A percentile compares a stretch with the other conserved stretches of the same genome.
Conservation (phyloP, 2,888 invertebrate species). For the Gerris lacustris region DNA sequence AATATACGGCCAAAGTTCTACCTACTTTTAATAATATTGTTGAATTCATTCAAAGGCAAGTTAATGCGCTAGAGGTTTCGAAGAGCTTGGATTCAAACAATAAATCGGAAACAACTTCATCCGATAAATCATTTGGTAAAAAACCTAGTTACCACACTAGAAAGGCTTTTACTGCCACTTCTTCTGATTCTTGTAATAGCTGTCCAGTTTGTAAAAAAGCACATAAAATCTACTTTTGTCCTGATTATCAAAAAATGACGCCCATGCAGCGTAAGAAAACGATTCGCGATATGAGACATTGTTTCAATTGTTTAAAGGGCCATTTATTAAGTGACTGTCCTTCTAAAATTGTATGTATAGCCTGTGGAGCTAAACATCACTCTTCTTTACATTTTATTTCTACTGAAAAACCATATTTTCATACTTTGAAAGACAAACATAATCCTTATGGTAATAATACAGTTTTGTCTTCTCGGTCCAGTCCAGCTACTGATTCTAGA, state of each 20-base stretch:
- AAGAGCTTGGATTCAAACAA: neutral
- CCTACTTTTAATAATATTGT: neutral
- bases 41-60: neutral
- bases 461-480: neutral
- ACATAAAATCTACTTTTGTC: neutral
- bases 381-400: neutral
- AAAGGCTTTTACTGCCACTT: no score
- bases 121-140: no score
- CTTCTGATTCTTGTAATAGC: no score
- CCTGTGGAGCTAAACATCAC: neutral
- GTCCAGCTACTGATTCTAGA: neutral
- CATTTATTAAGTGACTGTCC: neutral
- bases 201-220: neutral
- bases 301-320: neutral
- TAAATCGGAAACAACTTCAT: neutral
- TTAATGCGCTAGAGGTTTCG: neutral
- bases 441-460: no score
- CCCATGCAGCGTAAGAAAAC: neutral
- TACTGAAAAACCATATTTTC: neutral
- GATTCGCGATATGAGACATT: neutral
- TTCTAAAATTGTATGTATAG: neutral
- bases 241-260: neutral
- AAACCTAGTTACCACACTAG: no score
- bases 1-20: neutral
- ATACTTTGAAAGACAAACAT: neutral